Percentiles rank a stretch among this genome's conserved stretches.
These are phyloP conservation scores for Ochropleura plecta DNA, from an alignment of 2,888 invertebrate genomes.

Conservation along the genomic window DNA sequence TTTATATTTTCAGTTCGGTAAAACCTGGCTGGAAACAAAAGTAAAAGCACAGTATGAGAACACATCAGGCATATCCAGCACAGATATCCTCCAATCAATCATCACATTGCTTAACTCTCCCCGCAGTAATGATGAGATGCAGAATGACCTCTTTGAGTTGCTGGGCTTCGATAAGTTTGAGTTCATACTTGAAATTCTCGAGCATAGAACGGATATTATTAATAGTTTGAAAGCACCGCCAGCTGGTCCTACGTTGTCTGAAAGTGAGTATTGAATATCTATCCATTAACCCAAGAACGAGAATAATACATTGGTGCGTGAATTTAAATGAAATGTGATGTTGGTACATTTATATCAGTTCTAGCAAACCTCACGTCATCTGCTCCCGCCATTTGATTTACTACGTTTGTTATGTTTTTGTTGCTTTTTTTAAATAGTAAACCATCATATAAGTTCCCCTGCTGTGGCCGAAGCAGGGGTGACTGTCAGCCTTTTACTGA, in stretches of 20 bases:
- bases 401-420: too few species aligned
- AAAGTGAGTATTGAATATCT: conserved; percentile 73
- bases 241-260: conserved; percentile 79
- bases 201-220: conserved; percentile 91
- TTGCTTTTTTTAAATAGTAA: too few species aligned
- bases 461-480: too few species aligned
- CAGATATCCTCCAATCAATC: conserved; percentile 91
- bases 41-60: conserved; percentile 87
- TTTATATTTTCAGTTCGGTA: conserved; percentile 86
- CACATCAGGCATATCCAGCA: conserved; percentile 87
- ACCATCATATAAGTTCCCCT: too few species aligned
- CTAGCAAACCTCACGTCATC: too few species aligned
- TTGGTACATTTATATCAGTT: too few species aligned
- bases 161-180: conserved; percentile 96
- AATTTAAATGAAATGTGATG: too few species aligned
- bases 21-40: conserved; percentile 89
- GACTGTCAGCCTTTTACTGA: too few species aligned
- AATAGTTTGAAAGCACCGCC: conserved; percentile 79
- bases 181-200: conserved; percentile 92
- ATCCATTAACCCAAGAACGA: background rate
- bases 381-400: too few species aligned
- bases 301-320: too few species aligned
- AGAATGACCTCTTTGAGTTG: conserved; percentile 96
- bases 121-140: conserved; percentile 92
- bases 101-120: conserved; percentile 91